Percentiles rank a stretch among this genome's conserved stretches.
Evolutionary conservation across 2,888 invertebrate genomes (phyloP).

Genomic region (Philaethria dido): DNA sequence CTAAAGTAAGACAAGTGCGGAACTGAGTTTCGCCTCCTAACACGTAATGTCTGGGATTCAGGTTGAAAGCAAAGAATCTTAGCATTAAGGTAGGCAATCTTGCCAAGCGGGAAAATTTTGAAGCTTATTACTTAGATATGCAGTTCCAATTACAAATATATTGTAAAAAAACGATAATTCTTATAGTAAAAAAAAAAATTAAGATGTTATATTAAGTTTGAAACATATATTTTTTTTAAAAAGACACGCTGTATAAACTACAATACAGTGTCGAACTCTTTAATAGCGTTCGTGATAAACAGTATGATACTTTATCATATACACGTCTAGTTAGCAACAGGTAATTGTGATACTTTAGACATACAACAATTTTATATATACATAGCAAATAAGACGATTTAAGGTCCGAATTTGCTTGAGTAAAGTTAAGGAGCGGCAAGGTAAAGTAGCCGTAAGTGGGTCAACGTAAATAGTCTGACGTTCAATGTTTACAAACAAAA

Average conservation of each 20-base stretch:
- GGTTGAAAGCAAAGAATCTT: no score
- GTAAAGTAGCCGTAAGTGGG: constrained; percentile 51
- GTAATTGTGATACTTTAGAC: constrained; percentile 22
- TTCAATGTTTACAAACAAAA: constrained; percentile 69
- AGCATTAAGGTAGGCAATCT: no score
- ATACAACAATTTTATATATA: constrained; percentile 2
- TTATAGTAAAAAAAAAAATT: neutral
- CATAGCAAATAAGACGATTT: neutral
- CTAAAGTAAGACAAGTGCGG: no score
- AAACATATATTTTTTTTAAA: neutral
- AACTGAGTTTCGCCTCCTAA: no score
- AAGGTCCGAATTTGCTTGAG: constrained; percentile 31
- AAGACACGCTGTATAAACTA: neutral
- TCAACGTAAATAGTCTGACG: constrained; percentile 59
- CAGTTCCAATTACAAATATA: no score
- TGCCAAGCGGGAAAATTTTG: no score
- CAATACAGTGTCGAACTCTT: constrained; percentile 5
- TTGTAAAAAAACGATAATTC: no score
- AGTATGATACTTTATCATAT: constrained; percentile 27
- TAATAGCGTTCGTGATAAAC: constrained; percentile 17
- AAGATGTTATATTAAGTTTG: neutral
- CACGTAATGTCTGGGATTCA: no score
- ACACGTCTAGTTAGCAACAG: constrained; percentile 31
- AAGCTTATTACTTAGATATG: no score
- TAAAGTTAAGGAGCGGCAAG: constrained; percentile 32